phyloP scores from a whole-genome alignment of 2,113 vertebrate genomes.

The Chlorodrepanis virens region DNA sequence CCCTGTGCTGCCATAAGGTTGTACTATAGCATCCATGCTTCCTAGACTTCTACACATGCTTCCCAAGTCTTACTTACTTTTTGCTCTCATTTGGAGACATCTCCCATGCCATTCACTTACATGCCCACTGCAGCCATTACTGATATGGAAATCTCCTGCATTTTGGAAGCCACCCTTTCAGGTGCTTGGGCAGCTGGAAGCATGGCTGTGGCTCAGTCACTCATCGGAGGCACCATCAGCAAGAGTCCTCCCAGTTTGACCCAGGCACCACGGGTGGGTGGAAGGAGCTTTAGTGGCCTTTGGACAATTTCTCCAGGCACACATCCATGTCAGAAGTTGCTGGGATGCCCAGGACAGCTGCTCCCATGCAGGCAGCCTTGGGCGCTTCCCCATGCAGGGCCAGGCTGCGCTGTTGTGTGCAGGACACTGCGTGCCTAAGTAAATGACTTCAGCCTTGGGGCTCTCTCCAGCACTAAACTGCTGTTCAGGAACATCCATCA shows the following conservation, averaged over 20 bases:
- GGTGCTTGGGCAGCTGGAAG: neutral
- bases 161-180: neutral
- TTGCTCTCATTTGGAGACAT: neutral
- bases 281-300: neutral
- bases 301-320: neutral
- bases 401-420: neutral
- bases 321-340: neutral
- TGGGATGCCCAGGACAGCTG: neutral
- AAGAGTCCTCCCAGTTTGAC: neutral
- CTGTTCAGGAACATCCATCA: neutral
- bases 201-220: accelerated
- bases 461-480: neutral
- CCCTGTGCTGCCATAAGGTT: neutral
- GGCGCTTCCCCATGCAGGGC: accelerated
- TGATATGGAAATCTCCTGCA: neutral
- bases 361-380: neutral
- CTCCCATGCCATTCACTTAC: neutral
- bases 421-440: neutral
- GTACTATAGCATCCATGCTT: neutral
- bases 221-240: neutral
- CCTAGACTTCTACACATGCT: neutral
- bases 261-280: accelerated
- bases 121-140: neutral
- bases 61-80: neutral
- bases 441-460: neutral